These are phyloP conservation scores for Anguilla marmorata DNA, from an alignment of 2,797 vertebrate species.

Conservation along the genomic window DNA sequence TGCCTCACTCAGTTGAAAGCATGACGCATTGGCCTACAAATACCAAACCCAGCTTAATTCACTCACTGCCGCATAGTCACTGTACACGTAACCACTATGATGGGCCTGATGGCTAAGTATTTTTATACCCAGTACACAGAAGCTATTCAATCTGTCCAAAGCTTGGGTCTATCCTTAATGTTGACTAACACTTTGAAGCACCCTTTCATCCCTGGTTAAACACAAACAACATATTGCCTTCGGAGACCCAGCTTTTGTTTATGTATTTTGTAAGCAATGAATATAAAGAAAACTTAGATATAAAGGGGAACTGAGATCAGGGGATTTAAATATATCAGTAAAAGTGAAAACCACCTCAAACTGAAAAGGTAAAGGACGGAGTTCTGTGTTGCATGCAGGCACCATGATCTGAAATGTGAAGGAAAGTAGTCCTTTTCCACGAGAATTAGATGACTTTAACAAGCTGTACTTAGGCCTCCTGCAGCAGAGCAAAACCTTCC, in stretches of 20 bases:
- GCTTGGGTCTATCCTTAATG: neutral
- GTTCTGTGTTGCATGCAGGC: neutral
- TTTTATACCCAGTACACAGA: neutral
- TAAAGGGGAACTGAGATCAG: neutral
- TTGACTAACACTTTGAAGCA: neutral
- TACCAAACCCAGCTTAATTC: slow-evolving; percentile 59
- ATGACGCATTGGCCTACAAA: slow-evolving; percentile 67
- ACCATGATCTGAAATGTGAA: neutral
- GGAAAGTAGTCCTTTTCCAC: neutral
- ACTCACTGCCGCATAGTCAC: slow-evolving; percentile 48
- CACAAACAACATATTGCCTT: neutral
- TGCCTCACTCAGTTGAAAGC: slow-evolving; percentile 69
- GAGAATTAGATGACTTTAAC: neutral
- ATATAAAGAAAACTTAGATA: neutral
- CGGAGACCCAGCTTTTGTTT: neutral
- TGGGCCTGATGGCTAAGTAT: neutral
- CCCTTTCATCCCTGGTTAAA: neutral
- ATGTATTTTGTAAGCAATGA: neutral
- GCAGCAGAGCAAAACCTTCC: neutral
- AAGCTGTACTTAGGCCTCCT: neutral
- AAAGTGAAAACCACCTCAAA: neutral
- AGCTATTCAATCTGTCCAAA: neutral
- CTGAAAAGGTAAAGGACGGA: neutral
- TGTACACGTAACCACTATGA: slow-evolving; percentile 35
- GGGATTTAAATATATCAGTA: neutral